Percentiles rank a stretch among this genome's conserved stretches.
These are phyloP conservation scores for Cheumatopsyche charites DNA, from an alignment of 1,140 invertebrate species.

Conservation along the genomic window DNA sequence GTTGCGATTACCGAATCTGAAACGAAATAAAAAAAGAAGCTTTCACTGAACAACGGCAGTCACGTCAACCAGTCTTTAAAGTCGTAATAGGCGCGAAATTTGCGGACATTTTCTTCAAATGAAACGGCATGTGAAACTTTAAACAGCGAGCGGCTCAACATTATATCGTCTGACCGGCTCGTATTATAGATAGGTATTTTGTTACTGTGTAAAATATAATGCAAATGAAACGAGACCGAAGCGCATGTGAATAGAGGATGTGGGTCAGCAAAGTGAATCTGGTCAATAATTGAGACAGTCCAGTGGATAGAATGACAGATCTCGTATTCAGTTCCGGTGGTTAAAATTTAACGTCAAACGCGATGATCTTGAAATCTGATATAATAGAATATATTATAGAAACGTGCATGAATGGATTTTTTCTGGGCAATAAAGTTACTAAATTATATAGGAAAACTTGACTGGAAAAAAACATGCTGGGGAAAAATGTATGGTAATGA, in stretches of 20 bases:
- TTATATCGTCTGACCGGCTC: too few relatives aligned
- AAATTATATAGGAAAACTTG: too few relatives aligned
- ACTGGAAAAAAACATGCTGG: too few relatives aligned
- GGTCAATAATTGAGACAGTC: slow-evolving; percentile 13
- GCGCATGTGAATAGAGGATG: background rate
- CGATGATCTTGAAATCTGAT: background rate
- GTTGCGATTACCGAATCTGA: too few relatives aligned
- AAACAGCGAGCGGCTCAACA: too few relatives aligned
- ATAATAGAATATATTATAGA: too few relatives aligned
- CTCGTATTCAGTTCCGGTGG: slow-evolving; percentile 22
- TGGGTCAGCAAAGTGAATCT: slow-evolving; percentile 7
- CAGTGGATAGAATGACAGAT: slow-evolving; percentile 16
- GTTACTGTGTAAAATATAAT: too few relatives aligned
- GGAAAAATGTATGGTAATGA: too few relatives aligned
- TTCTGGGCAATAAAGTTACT: too few relatives aligned
- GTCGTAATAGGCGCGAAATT: background rate
- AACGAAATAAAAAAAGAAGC: background rate
- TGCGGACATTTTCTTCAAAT: background rate
- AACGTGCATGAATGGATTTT: too few relatives aligned
- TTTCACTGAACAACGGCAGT: slow-evolving; percentile 2
- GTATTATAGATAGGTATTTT: too few relatives aligned
- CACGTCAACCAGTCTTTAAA: slow-evolving; percentile 20
- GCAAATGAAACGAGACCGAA: background rate
- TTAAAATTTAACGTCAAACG: background rate
- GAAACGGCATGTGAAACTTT: too few relatives aligned